phyloP scores from a whole-genome alignment of 2,888 invertebrate genomes.

The Thera obeliscata region DNA sequence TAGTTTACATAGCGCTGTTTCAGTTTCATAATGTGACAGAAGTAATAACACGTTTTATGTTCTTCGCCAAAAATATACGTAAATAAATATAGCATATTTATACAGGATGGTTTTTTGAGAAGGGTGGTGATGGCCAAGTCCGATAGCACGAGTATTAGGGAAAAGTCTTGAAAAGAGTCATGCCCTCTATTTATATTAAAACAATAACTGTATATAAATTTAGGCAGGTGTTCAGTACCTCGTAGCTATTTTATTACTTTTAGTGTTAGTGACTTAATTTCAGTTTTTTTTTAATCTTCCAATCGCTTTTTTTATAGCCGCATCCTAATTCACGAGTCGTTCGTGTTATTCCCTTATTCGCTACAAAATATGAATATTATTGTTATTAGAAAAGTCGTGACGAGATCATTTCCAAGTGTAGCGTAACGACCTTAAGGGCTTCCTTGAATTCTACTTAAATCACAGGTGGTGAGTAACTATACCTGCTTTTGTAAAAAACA shows the following conservation, averaged over 20 bases:
- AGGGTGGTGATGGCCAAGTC: too few relatives aligned
- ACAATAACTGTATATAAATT: too few relatives aligned
- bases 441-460: slow-evolving; percentile 2
- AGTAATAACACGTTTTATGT: background rate
- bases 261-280: too few relatives aligned
- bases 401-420: slow-evolving; percentile 50
- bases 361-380: slow-evolving; percentile 80
- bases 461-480: background rate
- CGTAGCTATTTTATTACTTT: too few relatives aligned
- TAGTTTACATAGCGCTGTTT: slow-evolving; percentile 18
- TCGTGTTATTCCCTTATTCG: slow-evolving; percentile 77
- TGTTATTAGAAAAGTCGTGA: slow-evolving; percentile 77
- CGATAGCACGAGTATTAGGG: too few relatives aligned
- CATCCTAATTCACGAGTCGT: slow-evolving; percentile 68
- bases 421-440: slow-evolving; percentile 17
- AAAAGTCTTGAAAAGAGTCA: too few relatives aligned
- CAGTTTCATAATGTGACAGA: slow-evolving; percentile 1
- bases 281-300: background rate
- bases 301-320: slow-evolving; percentile 55
- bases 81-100: too few relatives aligned
- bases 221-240: too few relatives aligned
- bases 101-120: too few relatives aligned
- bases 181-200: too few relatives aligned
- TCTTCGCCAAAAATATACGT: too few relatives aligned
- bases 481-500: background rate